These are phyloP conservation scores for Colletes collaris DNA, from an alignment of 2,888 invertebrate species.

Conservation along the genomic window DNA sequence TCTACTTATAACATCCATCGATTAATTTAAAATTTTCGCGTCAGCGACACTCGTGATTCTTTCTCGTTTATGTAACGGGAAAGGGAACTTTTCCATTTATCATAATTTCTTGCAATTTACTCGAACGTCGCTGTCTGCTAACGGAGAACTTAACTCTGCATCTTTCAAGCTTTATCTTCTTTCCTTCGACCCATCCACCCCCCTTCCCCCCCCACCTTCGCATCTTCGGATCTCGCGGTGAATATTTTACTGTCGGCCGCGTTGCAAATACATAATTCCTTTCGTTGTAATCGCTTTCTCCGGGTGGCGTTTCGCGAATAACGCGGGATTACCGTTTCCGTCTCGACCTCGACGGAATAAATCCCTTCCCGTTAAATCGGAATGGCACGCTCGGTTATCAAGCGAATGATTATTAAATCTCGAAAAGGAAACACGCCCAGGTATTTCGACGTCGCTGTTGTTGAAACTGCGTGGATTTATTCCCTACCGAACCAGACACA, in stretches of 20 bases:
- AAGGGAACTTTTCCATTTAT: background rate
- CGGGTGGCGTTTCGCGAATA: background rate
- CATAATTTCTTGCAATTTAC: background rate
- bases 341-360: background rate
- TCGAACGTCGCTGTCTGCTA: background rate
- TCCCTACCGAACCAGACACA: no score
- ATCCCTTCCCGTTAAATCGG: conserved; percentile 13
- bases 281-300: conserved; percentile 1
- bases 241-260: conserved; percentile 29
- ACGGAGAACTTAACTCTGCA: background rate
- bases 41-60: background rate
- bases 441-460: no score
- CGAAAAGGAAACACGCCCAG: background rate
- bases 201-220: no score
- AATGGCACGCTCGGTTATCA: background rate
- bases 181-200: no score
- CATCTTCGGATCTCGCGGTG: background rate
- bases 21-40: no score
- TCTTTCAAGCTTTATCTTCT: background rate
- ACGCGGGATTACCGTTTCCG: conserved; percentile 16
- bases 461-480: no score
- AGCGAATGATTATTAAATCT: conserved; percentile 19
- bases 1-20: no score
- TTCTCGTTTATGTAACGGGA: no score
- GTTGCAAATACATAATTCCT: conserved; percentile 16